phyloP scores from a whole-genome alignment of 2,113 vertebrate species.

The Campylorhamphus procurvoides region DNA sequence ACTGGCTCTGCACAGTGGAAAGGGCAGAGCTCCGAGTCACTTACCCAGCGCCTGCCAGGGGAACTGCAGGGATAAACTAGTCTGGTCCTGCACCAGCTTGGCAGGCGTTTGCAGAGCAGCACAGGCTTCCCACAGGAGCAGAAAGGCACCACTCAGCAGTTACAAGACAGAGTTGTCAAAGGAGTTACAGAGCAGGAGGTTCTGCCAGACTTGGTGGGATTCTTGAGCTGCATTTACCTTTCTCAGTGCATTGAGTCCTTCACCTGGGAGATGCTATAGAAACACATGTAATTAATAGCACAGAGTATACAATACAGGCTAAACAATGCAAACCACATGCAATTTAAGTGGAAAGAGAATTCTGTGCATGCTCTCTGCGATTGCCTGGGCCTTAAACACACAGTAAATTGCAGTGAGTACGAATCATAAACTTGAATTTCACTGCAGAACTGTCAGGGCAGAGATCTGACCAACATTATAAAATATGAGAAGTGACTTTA shows the following conservation, averaged over 20 bases:
- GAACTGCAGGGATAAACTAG: conserved; percentile 11
- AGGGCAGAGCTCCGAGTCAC: not conserved
- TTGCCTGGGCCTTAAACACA: not conserved
- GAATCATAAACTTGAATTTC: not conserved
- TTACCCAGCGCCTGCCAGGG: not conserved
- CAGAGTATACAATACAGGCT: not conserved
- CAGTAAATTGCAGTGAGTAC: not conserved
- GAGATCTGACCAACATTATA: not conserved
- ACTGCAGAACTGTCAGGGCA: not conserved
- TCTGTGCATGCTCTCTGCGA: not conserved
- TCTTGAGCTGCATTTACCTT: not conserved
- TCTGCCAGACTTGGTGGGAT: not conserved
- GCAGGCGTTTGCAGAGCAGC: not conserved
- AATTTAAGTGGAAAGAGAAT: not conserved
- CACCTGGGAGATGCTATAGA: not conserved
- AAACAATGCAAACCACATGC: not conserved
- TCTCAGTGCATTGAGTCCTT: not conserved
- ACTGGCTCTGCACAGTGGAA: not conserved
- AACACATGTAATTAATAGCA: not conserved
- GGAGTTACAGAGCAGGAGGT: not conserved
- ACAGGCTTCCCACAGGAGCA: not conserved
- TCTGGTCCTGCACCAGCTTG: conserved; percentile 40
- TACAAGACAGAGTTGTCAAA: not conserved
- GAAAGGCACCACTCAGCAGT: not conserved
- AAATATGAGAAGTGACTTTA: conserved; percentile 22